Percentiles rank a stretch among this genome's conserved stretches.
These are phyloP conservation scores for Gavialis gangeticus DNA, from an alignment of 2,113 vertebrate genomes.

Conservation along the genomic window DNA sequence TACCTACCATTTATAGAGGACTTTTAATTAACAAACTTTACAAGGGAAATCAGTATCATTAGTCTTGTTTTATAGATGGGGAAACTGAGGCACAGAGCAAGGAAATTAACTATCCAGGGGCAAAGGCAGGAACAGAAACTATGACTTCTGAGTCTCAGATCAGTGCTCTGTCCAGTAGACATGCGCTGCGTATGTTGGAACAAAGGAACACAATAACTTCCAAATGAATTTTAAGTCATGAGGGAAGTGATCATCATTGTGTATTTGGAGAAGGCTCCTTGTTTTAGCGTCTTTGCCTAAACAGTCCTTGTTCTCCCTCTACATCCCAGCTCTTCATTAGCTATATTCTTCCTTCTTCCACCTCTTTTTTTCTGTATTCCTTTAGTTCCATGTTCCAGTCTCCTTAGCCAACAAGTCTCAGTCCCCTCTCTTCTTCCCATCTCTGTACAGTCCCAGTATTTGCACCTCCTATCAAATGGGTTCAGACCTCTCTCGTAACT, in stretches of 20 bases:
- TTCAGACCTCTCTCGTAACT: too few species aligned
- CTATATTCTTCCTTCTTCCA: too few species aligned
- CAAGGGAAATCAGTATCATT: rapidly evolving
- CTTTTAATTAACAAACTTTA: background rate
- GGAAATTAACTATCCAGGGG: background rate
- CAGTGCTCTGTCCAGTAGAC: background rate
- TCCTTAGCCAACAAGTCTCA: too few species aligned
- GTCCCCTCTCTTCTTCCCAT: too few species aligned
- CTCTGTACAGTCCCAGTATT: too few species aligned
- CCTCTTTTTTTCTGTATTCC: too few species aligned
- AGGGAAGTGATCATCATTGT: background rate
- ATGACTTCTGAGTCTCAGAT: background rate
- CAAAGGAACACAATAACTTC: background rate
- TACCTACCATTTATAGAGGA: background rate
- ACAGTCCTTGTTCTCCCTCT: too few species aligned
- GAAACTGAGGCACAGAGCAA: background rate
- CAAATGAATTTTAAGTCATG: background rate
- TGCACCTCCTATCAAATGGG: too few species aligned
- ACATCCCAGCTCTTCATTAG: too few species aligned
- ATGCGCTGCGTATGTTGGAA: rapidly evolving
- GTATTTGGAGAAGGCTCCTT: too few species aligned
- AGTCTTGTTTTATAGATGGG: background rate
- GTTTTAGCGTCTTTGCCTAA: too few species aligned
- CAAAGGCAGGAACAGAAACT: background rate
- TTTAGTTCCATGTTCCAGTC: too few species aligned